Conservation (phyloP, 2,113 vertebrate species). For the Podilymbus podiceps region DNA sequence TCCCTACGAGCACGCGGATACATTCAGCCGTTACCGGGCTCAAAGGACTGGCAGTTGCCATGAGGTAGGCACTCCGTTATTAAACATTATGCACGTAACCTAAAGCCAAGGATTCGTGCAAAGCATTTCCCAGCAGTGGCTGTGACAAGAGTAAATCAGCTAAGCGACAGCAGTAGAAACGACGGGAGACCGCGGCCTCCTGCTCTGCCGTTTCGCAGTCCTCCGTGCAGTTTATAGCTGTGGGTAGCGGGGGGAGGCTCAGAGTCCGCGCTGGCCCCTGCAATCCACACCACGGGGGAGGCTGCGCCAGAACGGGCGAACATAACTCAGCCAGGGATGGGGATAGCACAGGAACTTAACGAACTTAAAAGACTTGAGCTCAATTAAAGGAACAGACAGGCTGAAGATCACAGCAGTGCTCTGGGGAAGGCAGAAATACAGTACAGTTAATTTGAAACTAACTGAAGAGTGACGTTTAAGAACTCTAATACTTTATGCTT, state of each 20-base stretch:
- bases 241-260: not conserved
- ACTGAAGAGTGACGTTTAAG: not conserved
- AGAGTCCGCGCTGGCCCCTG: not conserved
- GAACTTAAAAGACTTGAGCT: not conserved
- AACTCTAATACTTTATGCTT: not conserved
- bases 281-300: not conserved
- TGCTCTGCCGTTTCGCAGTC: conserved; percentile 21
- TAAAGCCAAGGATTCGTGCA: not conserved
- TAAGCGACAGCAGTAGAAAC: conserved; percentile 4
- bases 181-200: not conserved
- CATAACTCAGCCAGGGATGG: not conserved
- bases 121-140: not conserved
- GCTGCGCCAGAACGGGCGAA: not conserved
- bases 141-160: not conserved
- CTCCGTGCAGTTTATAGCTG: not conserved
- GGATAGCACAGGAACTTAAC: not conserved
- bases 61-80: not conserved
- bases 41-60: not conserved
- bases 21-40: not conserved
- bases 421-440: not conserved
- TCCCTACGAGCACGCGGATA: not conserved
- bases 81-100: not conserved
- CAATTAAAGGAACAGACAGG: not conserved
- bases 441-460: not conserved
- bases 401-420: not conserved